Evolutionary conservation across 2,113 vertebrate genomes (phyloP).

Genomic region (Oxyura jamaicensis): DNA sequence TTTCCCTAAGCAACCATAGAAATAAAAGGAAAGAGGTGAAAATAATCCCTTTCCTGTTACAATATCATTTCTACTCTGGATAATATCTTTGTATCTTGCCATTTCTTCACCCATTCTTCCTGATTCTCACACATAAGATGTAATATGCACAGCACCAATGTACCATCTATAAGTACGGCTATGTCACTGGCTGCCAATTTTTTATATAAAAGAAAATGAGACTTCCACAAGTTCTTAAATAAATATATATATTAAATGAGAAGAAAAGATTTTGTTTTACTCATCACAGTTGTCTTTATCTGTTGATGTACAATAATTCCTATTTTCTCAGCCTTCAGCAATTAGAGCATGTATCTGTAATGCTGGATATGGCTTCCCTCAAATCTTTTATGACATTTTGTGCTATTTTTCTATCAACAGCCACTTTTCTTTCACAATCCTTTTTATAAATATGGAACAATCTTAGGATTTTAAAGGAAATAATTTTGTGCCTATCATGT

Average conservation of each 20-base stretch:
- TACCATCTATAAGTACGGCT: neutral
- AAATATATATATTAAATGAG: neutral
- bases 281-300: neutral
- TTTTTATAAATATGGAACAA: conserved; percentile 3
- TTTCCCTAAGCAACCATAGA: neutral
- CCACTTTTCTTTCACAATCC: neutral
- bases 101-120: neutral
- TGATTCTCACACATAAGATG: neutral
- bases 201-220: neutral
- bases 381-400: neutral
- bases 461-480: neutral
- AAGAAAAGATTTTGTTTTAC: conserved; percentile 5
- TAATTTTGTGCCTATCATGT: neutral
- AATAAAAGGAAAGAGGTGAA: neutral
- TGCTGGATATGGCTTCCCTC: neutral
- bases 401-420: conserved; percentile 14
- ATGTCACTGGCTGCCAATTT: neutral
- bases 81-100: neutral
- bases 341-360: neutral
- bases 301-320: neutral
- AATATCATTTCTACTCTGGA: neutral
- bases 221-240: neutral
- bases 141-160: neutral
- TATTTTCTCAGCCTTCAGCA: neutral
- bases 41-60: neutral